Evolutionary conservation across 2,113 vertebrate genomes (phyloP), one percentile per base, ranked within the genome.

Genomic region (Chloroceryle aenea): DNA sequence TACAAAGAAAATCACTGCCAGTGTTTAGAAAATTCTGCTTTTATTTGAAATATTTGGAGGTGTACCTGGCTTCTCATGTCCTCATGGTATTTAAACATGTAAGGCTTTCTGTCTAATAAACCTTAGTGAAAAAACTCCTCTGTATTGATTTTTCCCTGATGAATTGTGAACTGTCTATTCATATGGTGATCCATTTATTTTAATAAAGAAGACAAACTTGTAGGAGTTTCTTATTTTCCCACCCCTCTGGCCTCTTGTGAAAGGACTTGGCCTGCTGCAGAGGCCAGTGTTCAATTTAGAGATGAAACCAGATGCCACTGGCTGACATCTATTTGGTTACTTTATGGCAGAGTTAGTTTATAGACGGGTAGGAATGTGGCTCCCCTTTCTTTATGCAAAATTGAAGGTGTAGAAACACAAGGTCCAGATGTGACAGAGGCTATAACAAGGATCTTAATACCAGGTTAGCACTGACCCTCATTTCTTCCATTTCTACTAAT

Each of bases 1-100:
- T 98, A 98, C 96, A 96, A 97, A 98, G 95, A 97, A 97, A 98
- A 97, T 97, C 91, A 91, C 90, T 97, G 96, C 96, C 97, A 97
- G 95, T 97, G 92, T 98, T 98, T 97, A 93, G 91, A 95, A 97
- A 98, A 97, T 83, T 89, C 92, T 91, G 62, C 58, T 98, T 98
- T 97, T 94, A 97, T 97, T 97, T 98, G 95, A 98, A 98, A 96
- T 97, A 87, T 94, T 97, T 85, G 72, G 90, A 95, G 85, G 96
- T 97, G 92, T 98, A 97, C 96, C 97, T 98, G 96, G 91, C 85
- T 97, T 97, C 94, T 81, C 78, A 52, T 61, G 87, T 96, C 93
- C 94, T 97, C 40, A 9, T 55, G 89, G 75, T 88, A 96, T 96
- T 97, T 97, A 94, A 96, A 71, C 80, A 89, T 77, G 78, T 95